Percentiles rank a stretch among this genome's conserved stretches.
Conservation (phyloP, 2,113 vertebrate genomes). For the Sarotherodon lohbergeri region DNA sequence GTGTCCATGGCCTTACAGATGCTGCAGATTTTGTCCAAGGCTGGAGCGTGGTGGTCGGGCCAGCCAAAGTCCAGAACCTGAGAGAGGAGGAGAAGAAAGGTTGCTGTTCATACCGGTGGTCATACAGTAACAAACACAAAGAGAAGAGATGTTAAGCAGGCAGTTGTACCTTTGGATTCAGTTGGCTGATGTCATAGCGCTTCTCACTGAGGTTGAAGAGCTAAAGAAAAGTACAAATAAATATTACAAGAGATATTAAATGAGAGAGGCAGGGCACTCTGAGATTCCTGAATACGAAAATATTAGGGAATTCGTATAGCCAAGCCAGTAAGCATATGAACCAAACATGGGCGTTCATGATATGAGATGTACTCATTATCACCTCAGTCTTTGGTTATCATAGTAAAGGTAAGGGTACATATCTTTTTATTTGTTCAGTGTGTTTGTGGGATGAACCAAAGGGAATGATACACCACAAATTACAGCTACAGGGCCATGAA, state of each 20-base stretch:
- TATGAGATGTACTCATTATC: background rate
- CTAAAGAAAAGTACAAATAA: constrained; percentile 53
- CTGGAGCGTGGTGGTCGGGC: constrained; percentile 94
- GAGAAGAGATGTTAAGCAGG: background rate
- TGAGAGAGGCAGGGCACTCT: background rate
- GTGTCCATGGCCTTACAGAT: constrained; percentile 99
- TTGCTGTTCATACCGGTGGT: background rate
- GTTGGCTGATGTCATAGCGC: constrained; percentile 84
- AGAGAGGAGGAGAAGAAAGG: background rate
- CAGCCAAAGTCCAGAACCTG: constrained; percentile 97
- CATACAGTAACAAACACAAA: background rate
- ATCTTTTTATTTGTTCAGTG: background rate
- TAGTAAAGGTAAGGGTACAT: background rate
- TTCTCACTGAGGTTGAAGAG: constrained; percentile 96
- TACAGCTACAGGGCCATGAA: background rate
- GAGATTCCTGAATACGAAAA: background rate
- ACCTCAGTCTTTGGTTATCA: background rate
- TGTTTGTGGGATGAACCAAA: background rate
- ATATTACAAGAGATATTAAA: background rate
- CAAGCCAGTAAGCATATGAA: background rate
- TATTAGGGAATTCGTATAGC: background rate
- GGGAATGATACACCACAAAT: background rate
- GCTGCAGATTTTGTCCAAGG: constrained; percentile 96
- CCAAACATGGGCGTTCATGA: no score
- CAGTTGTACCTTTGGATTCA: constrained; percentile 86